phyloP scores from a whole-genome alignment of 2,113 vertebrate genomes.

The Hippocampus zosterae region DNA sequence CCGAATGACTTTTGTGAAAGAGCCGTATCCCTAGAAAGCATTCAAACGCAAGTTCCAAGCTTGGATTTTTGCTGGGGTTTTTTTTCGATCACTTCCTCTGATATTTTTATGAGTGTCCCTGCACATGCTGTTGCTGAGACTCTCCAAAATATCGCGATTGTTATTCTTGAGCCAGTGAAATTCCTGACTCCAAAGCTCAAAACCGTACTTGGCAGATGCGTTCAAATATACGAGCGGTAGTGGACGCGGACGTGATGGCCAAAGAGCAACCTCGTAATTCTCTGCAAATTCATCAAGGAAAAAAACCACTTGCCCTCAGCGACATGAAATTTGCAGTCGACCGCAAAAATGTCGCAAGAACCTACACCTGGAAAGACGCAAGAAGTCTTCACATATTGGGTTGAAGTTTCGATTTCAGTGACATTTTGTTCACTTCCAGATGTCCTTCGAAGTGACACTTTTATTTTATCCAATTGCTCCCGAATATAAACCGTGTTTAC shows the following conservation, averaged over 20 bases:
- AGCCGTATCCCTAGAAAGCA: conserved; percentile 2
- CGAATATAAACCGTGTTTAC: neutral
- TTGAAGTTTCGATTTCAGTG: neutral
- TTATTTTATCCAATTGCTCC: neutral
- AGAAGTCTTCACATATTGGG: neutral
- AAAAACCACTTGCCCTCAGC: neutral
- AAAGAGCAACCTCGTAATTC: neutral
- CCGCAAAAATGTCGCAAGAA: neutral
- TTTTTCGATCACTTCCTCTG: neutral
- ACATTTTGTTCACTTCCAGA: neutral
- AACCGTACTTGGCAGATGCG: neutral
- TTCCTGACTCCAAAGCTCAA: neutral
- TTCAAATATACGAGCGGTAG: too few species aligned
- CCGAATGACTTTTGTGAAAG: conserved; percentile 11
- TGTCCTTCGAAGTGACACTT: neutral
- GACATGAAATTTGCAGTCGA: neutral
- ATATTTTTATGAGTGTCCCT: neutral
- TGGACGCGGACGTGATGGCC: too few species aligned
- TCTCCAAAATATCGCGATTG: neutral
- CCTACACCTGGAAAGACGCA: neutral
- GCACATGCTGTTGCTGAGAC: neutral
- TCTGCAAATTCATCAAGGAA: neutral
- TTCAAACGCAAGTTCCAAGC: neutral
- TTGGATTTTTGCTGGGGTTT: conserved; percentile 12
- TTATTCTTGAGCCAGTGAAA: neutral